These are phyloP conservation scores for Heliconius melpomene DNA, from an alignment of 1,140 invertebrate species.

Conservation along the genomic window DNA sequence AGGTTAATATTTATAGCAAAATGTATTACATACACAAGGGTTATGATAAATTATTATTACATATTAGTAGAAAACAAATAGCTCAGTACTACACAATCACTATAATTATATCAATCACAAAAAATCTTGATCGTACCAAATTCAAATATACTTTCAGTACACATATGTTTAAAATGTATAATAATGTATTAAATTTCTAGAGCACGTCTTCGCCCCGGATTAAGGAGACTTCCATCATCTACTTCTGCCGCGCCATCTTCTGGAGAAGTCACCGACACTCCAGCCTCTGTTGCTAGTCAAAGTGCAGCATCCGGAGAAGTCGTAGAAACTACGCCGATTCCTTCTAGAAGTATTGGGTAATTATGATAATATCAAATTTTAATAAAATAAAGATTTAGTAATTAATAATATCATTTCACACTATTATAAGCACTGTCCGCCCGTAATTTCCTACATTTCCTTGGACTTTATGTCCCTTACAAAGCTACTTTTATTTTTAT, in stretches of 20 bases:
- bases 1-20: slow-evolving; percentile 47
- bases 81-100: too few species aligned
- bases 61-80: too few species aligned
- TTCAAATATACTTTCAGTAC: not conserved
- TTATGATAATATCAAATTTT: not conserved
- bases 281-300: slow-evolving; percentile 44
- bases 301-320: slow-evolving; percentile 53
- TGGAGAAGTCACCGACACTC: slow-evolving; percentile 52
- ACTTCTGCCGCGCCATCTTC: slow-evolving; percentile 52
- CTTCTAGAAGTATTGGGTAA: slow-evolving; percentile 64
- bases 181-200: slow-evolving; percentile 33
- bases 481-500: too few species aligned
- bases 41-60: too few species aligned
- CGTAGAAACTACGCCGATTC: slow-evolving; percentile 61
- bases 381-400: not conserved
- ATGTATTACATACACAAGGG: not conserved
- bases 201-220: slow-evolving; percentile 59
- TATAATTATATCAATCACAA: too few species aligned
- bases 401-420: not conserved
- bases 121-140: too few species aligned
- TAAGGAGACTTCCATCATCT: slow-evolving; percentile 50
- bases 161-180: not conserved
- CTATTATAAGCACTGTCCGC: too few species aligned
- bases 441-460: too few species aligned
- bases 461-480: too few species aligned